phyloP scores from a whole-genome alignment of 2,888 invertebrate genomes.

The Tenthredo mesomela region DNA sequence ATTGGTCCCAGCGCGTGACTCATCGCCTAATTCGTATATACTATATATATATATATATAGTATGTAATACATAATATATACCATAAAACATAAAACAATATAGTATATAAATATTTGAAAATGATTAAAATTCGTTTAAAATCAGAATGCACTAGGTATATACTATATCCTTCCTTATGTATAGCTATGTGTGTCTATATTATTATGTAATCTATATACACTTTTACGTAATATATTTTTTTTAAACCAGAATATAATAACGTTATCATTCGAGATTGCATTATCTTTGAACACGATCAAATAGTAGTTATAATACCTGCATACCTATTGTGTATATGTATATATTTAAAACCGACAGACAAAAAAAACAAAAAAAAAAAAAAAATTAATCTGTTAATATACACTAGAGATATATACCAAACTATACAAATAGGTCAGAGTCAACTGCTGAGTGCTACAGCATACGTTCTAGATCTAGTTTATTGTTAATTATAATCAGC shows the following conservation, averaged over 20 bases:
- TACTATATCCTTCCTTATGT: background rate
- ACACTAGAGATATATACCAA: background rate
- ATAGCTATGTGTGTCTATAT: background rate
- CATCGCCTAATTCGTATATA: background rate
- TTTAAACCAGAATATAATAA: background rate
- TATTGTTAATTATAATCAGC: background rate
- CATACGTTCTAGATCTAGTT: background rate
- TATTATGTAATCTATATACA: background rate
- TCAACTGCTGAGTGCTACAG: too few relatives aligned
- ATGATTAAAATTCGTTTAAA: background rate
- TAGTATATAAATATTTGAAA: background rate
- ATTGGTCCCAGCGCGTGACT: background rate
- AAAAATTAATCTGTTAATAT: too few relatives aligned
- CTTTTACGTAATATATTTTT: background rate
- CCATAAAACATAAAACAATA: background rate
- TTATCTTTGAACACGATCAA: background rate
- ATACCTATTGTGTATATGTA: too few relatives aligned
- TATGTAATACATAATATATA: background rate
- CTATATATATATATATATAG: background rate
- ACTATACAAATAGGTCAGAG: background rate
- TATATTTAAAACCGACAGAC: background rate
- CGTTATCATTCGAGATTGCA: background rate
- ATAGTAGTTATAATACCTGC: background rate
- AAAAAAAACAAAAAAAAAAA: too few relatives aligned
- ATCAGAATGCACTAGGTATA: background rate